Evolutionary conservation across 2,888 invertebrate genomes (phyloP), one percentile per base, ranked within the genome.

Genomic region (Rotaria magnacalcarata): DNA sequence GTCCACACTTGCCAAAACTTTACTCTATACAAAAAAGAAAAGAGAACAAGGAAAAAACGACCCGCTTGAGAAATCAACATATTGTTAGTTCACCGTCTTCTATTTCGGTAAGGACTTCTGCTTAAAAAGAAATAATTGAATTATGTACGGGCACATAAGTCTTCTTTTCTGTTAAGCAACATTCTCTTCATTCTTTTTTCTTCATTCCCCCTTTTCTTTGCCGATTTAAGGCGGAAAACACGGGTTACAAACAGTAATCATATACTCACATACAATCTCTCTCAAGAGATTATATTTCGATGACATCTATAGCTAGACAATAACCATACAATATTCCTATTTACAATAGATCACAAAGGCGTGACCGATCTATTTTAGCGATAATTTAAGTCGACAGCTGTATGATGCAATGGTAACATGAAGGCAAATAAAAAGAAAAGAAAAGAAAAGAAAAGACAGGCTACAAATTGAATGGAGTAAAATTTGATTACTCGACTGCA

Each of bases 41-140:
- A 19, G 11, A 16, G 34, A 67, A 67, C 34, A 41, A 19, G 19
- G 8, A 67, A 67, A 67, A 67, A 67, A 67, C 67, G 67, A 34
- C 67, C 67, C 67, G 67, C 67, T 67, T 67, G 67, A 67, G 67
- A 67, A 67, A 67, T 67, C 67, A 67, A 67, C 34, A 27, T 67
- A 19, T 27, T 67, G 34, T 27, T 27, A 67, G 34, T 67, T 67
- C 67, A 67, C 67, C 67, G 24, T 27, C n/a, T 27, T 60, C 27
- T 67, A 34, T 67, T 67, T 67, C 67, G 34, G 34, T 67, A 67
- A 27, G 67, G 27, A 34, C 34, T 67, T 67, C 6, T 67, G 27
- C 34, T 34, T 16, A 67, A 67, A 67, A 67, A 67, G 27, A 67
- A 34, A 67, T 34, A 34, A 67, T 67, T 67, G 34, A 67, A 67